Evolutionary conservation across 2,888 invertebrate genomes (phyloP), one percentile per base, ranked within the genome.

Genomic region (Catocala fraxini): DNA sequence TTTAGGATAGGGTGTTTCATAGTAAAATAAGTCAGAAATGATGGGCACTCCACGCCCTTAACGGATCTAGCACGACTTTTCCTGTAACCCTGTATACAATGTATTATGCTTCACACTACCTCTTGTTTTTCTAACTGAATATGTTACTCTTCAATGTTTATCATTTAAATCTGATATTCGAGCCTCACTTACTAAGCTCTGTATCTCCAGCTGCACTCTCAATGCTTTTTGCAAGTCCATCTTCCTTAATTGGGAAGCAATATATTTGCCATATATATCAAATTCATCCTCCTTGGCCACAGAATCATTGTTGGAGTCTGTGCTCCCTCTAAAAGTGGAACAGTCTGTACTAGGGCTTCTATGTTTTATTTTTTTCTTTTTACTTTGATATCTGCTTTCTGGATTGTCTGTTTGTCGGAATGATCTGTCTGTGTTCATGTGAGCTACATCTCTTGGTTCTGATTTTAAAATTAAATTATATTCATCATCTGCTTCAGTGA

Each of bases 211-310:
- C 67, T 94, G 91, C 0, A 92, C 77, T 51, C 84, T 80, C 61
- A 94, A 71, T 11, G 93, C 93, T 59, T 86, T 90, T 54, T 86
- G 84, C 45, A 92, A 72, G 42, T 88, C 84, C 89, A 94, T 89
- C 52, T 85, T 86, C 56, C 93, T 86, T n/a, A 94, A 70, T 61
- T 94, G 94, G 51, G 90, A 82, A 9, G 93, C 93, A 42, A 94
- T 90, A 59, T 89, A 93, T 74, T 90, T 91, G 0, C 93, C 93
- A 71, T 93, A 94, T 39, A 93, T 89, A 71, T 93, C 93, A 85
- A 92, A 94, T 65, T 94, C 94, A 80, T 94, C 94, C 47, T 93
- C 92, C 45, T 81, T 85, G 5, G 54, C 48, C 0, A 49, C 43
- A 25, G 73, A 74, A 57, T 83, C 84, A 47, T 73, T 43, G 25